Evolutionary conservation across 2,113 vertebrate genomes (phyloP).

Genomic region (Todiramphus saurophagus): DNA sequence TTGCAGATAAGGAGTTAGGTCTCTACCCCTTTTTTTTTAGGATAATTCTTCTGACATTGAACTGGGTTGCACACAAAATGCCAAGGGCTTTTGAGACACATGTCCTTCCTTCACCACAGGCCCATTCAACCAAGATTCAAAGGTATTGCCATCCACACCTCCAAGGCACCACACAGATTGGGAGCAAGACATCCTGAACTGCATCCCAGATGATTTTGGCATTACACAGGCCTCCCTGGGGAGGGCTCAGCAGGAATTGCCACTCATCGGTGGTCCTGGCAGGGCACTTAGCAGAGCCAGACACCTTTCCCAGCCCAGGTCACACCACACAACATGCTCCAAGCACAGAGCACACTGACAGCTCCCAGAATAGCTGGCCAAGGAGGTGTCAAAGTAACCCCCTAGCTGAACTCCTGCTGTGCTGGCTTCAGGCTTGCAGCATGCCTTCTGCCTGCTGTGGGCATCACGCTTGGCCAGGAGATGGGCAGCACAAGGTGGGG

Average conservation of each 20-base stretch:
- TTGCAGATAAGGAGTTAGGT: background rate
- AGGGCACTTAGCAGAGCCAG: background rate
- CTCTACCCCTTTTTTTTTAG: background rate
- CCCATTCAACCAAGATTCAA: background rate
- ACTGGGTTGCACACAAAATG: background rate
- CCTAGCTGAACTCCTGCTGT: background rate
- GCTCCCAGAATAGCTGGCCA: background rate
- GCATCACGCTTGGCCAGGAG: background rate
- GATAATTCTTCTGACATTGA: background rate
- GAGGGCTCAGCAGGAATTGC: background rate
- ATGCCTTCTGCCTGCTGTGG: background rate
- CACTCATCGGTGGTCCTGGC: background rate
- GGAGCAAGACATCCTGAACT: background rate
- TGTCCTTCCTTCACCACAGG: background rate
- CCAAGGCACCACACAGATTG: background rate
- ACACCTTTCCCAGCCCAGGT: background rate
- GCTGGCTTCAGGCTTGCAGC: background rate
- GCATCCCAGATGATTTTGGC: background rate
- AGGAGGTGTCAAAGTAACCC: background rate
- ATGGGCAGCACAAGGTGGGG: fast-evolving
- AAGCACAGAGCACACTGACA: background rate
- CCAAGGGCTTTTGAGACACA: background rate
- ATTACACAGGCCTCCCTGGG: background rate
- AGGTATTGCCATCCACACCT: background rate
- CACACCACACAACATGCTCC: fast-evolving